Base-by-base conservation (phyloP, 2,113 vertebrate species). In the Nothocercus julius region DNA sequence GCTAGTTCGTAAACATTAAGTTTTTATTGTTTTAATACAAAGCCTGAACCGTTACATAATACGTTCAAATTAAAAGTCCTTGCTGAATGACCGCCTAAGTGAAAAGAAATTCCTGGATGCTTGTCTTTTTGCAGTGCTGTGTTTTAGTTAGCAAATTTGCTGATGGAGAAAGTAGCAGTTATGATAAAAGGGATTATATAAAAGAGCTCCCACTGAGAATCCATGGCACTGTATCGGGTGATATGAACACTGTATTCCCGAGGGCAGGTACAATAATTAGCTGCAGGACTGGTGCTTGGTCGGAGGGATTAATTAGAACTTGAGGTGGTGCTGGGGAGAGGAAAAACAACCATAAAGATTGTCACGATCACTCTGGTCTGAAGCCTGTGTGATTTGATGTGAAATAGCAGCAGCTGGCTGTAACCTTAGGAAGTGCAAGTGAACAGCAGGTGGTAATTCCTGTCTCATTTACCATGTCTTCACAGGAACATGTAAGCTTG, bases 401-500 rank as follows among this genome's bases (percentile, higher is more conserved):
- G 92, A 97, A 95, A 92, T 87, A 95, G 85, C 94, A 98, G 93
- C 93, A 97, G 94, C 96, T 96, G 95, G 93, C 94, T 84, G 82
- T 95, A 96, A 97, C 94, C 75, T 85, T 92, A 96, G 95, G 91
- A 98, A 97, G 95, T 93, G 66, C 92, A 93, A 95, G 84, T 82
- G 94, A 92, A 82, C 94, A 97, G 92, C 97, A 97, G 95, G 92
- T 97, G 96, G 95, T 82, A 85, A 91, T 97, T 98, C 96, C 93
- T 90, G 90, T 95, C 96, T 96, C 96, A 89, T 97, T 96, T 95
- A 61, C 95, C 94, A 94, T 89, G 97, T 98, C 95, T 97, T 97
- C 96, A 69, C 82, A 95, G 92, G 90, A 97, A 88, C 94, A 94
- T 89, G 74, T 85, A 85, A 94, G 92, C 94, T 96, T 85, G 45